Base-by-base conservation (phyloP, 2,113 vertebrate species). In the Melanostigma gelatinosum region DNA sequence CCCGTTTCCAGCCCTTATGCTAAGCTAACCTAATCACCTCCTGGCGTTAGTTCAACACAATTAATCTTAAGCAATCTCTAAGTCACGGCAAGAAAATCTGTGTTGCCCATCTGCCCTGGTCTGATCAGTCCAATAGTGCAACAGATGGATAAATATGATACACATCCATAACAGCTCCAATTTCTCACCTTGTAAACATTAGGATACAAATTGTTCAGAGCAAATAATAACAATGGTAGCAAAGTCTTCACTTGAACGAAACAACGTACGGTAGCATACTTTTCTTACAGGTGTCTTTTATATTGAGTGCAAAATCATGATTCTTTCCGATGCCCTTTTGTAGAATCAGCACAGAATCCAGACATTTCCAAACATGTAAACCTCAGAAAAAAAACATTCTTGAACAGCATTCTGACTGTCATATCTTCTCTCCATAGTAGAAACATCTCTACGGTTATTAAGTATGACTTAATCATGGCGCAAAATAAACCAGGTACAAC, bases 391-490 rank as follows among this genome's bases (percentile, higher is more conserved):
- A 63, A 72, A 42, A 48, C 48, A 24, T 38, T 77, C 27, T 55
- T 74, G 20, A 75, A 71, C 36, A 63, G 55, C 34, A 22, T 48
- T 52, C 44, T 68, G 27, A 8, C 27, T 4, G 16, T 44, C 8
- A 52, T 29, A 76, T 57, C 66, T 72, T 58, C 65, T 79, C 55
- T 84, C 65, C 34, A 6, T 40, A 57, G 61, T 58, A 77, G 29
- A 66, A 83, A 80, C 27, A 67, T 38, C 22, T 71, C 64, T 72
- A 66, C 68, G 82, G 18, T 64, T 83, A 60, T 83, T 72, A 64
- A 57, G 9, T 66, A 72, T 76, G 65, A 86, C 18, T 69, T 54
- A 77, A 69, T 80, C 86, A 82, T 92, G 85, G 85, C 84, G 83
- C 22, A 52, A 85, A 89, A 82, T 73, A 83, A 86, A 82, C 73